Conservation (phyloP, 2,797 vertebrate species). For the Pygocentrus nattereri region DNA sequence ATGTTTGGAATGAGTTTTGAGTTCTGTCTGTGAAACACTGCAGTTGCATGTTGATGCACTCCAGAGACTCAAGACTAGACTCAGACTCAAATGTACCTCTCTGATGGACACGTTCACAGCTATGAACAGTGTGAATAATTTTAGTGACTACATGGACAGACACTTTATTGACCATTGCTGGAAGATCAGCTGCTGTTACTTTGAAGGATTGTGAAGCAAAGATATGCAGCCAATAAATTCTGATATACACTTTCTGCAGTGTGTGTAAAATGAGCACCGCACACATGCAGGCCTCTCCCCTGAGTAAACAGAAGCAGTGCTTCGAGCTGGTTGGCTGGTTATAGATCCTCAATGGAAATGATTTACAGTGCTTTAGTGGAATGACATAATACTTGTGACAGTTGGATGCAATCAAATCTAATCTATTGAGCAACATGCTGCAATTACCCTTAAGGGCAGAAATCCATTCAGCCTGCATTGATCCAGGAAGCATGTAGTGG, state of each 20-base stretch:
- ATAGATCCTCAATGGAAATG: conserved; percentile 4
- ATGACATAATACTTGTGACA: conserved; percentile 15
- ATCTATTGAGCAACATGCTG: conserved; percentile 22
- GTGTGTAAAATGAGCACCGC: neutral
- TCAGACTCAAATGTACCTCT: no score
- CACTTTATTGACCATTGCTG: no score
- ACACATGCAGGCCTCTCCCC: neutral
- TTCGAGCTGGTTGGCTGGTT: neutral
- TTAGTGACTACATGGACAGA: no score
- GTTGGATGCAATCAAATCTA: neutral
- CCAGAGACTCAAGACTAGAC: no score
- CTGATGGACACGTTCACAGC: no score
- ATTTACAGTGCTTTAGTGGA: conserved; percentile 20
- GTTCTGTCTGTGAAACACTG: no score
- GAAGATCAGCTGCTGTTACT: no score
- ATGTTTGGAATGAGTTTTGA: neutral
- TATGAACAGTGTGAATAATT: no score
- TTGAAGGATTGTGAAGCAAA: no score
- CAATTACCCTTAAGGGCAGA: conserved; percentile 30
- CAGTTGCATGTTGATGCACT: no score
- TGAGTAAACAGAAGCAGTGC: neutral
- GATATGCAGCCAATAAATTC: no score
- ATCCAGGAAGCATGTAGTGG: conserved; percentile 5
- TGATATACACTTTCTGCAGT: no score
- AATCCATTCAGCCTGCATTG: conserved; percentile 36